Base-by-base conservation (phyloP, 2,888 invertebrate species). In the Choreutis nemorana region DNA sequence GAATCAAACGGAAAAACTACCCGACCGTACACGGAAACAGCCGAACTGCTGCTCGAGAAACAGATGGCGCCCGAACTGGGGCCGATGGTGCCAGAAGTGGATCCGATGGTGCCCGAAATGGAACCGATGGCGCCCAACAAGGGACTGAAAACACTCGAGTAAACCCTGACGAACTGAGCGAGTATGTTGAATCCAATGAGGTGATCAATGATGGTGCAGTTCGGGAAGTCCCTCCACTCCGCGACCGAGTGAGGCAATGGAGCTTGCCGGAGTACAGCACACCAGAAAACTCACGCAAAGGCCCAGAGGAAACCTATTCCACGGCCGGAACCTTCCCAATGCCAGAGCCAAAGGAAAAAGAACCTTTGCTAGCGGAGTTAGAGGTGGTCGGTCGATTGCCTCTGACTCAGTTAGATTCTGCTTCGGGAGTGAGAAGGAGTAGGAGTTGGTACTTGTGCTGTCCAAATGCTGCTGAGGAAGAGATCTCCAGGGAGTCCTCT, bases 381-480 rank as follows among this genome's bases (percentile, higher is more conserved):
- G 73, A 75, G 25, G 59, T 68, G 0, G 78, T 77, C 0, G 77
- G 77, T 0, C 35, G 75, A 2, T 26, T 75, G 14, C 77, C 77
- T 2, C 25, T 77, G 26, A 70, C 59, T 0, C 70, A 75, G 38
- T 26, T 77, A 41, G 73, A 71, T 2, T 45, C 53, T 1, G 46
- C 56, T 0, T 45, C 62, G 0, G 70, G 70, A 2, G 72, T 83
- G 1, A 61, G 83, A 26, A 61, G 83, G 36, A 83, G 83, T 43
- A 53, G 84, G 31, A 83, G 83, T 46, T 85, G 85, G 75, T 72
- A 84, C 42, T 68, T 84, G 37, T 85, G 84, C 61, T 82, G 83
- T 35, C 78, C 79, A 0, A 68, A 77, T 22, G 59, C 67, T 14
- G 64, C 60, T 1, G 73, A 75, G 7, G 71, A 75, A 41, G 68